Evolutionary conservation across 1,140 invertebrate species (phyloP).

Genomic region (Belonocnema kinseyi): DNA sequence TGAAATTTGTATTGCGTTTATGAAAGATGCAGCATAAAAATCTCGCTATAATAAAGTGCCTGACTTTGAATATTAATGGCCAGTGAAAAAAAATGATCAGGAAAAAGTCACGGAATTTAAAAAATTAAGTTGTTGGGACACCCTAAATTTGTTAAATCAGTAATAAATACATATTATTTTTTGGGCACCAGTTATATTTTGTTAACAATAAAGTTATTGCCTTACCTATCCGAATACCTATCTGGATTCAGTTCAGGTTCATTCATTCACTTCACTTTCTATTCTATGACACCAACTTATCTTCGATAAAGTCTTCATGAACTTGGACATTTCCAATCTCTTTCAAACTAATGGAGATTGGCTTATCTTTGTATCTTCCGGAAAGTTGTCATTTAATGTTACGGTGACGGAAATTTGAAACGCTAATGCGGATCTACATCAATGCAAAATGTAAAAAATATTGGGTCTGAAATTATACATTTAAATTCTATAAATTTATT

Average conservation of each 20-base stretch:
- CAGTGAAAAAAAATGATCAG: no score
- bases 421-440: neutral
- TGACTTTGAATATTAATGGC: no score
- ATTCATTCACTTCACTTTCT: slow-evolving; percentile 22
- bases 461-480: no score
- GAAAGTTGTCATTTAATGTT: slow-evolving; percentile 25
- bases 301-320: neutral
- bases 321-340: slow-evolving; percentile 29
- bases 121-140: no score
- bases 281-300: slow-evolving; percentile 25
- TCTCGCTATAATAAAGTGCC: no score
- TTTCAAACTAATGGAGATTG: slow-evolving; percentile 29
- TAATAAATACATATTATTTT: neutral
- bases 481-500: no score
- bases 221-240: neutral
- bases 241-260: slow-evolving; percentile 23
- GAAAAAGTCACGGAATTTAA: no score
- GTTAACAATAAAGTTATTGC: slow-evolving; percentile 11
- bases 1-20: no score
- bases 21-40: no score
- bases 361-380: slow-evolving; percentile 13
- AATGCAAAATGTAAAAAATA: neutral
- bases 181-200: neutral
- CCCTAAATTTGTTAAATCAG: no score
- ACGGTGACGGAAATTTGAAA: neutral